These are phyloP conservation scores for Platycercus adscitus DNA, from an alignment of 2,113 vertebrate species.

Conservation along the genomic window DNA sequence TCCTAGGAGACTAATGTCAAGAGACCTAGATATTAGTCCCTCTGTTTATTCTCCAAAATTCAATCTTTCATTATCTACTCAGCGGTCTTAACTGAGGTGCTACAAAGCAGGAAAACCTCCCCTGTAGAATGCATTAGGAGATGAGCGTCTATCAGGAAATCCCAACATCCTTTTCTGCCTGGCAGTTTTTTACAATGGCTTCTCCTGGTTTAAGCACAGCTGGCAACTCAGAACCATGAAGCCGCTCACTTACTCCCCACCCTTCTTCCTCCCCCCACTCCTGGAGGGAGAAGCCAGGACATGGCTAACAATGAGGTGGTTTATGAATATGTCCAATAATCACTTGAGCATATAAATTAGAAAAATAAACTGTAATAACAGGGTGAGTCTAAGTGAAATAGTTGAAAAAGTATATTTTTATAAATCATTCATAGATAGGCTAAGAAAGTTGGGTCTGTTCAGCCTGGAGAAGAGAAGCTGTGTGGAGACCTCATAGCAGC, in stretches of 20 bases:
- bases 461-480: background rate
- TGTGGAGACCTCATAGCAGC: background rate
- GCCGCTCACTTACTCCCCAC: background rate
- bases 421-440: background rate
- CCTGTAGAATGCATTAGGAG: background rate
- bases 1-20: background rate
- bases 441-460: background rate
- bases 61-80: background rate
- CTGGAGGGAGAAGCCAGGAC: background rate
- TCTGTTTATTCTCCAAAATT: background rate
- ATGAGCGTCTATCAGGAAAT: background rate
- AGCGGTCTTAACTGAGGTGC: background rate
- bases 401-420: background rate
- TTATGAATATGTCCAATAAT: background rate
- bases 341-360: background rate
- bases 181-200: background rate
- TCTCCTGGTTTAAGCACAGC: background rate
- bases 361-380: background rate
- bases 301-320: background rate
- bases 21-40: background rate
- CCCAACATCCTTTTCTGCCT: background rate
- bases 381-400: background rate
- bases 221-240: background rate
- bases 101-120: background rate
- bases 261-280: background rate